Evolutionary conservation across 2,113 vertebrate species (phyloP), one percentile per base, ranked within the genome.

Genomic region (Chascanopsetta lugubris): DNA sequence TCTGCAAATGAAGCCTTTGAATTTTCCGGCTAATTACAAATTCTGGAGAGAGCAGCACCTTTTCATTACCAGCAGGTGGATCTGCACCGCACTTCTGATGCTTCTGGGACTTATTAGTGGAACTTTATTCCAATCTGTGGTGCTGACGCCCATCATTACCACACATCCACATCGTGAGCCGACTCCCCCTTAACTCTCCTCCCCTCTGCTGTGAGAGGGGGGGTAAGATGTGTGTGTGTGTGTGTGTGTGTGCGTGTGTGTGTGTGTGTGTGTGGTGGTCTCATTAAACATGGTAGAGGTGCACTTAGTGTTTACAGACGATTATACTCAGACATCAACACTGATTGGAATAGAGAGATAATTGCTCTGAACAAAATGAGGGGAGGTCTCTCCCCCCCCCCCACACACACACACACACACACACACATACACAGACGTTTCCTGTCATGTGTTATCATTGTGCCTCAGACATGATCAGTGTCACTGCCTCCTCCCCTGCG

Each of bases 321-420:
- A 79, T 84, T 73, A 68, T 83, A 78, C 45, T 42, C 77, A 75
- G 68, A 61, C 85, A 79, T 84, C 80, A 85, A 55, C 70, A 59
- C 67, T 76, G 76, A 87, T 87, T 78, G 70, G 53, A 71, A 61
- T 80, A 68, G 51, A 77, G 79, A 64, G 71, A 86, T 88, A 85
- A 87, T 88, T 72, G 67, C 69, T 82, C 24, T 26, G 59, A 79
- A 85, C 63, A 80, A 67, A 61, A 51, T 18, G 38, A 42, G 26
- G 49, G 53, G 46, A 38, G 45, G 22, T 45, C 30, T 45, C 38
- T 30, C 48, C 26, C 45, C 25, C 36, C 18, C 25, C 9, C 6
- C 8, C 29, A 12, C 27, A 17, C 25, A 29, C 24, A 18, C 22
- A 15, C 42, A 57, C 40, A 15, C 13, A n/a, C 24, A 20, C 34